phyloP scores from a whole-genome alignment of 2,888 invertebrate genomes.

The Lasioglossum figueresi region DNA sequence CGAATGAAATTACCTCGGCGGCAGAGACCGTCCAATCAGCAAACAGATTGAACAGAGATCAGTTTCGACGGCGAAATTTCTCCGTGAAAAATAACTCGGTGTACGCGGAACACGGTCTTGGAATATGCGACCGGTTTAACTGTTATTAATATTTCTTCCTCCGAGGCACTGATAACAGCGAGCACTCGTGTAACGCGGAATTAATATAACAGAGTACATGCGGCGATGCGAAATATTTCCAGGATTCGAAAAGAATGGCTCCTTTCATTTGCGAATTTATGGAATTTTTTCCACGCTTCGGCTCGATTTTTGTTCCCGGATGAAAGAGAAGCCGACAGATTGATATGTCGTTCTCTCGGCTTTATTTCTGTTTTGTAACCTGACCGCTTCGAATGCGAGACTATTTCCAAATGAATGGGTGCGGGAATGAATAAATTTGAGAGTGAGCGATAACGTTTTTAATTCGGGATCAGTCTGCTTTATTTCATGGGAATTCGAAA shows the following conservation, averaged over 20 bases:
- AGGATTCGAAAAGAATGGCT: not conserved
- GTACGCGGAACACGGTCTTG: not conserved
- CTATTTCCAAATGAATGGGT: not conserved
- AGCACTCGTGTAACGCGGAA: not conserved
- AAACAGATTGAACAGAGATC: conserved; percentile 4
- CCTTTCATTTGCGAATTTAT: not conserved
- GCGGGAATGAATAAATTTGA: too few relatives aligned
- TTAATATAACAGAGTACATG: not conserved
- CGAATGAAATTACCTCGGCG: not conserved
- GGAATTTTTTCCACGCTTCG: not conserved
- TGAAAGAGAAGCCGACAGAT: not conserved
- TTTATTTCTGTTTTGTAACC: not conserved
- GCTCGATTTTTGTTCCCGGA: not conserved
- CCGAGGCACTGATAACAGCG: not conserved
- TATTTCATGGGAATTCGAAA: not conserved
- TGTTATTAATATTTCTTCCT: not conserved
- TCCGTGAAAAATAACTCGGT: not conserved
- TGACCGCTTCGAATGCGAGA: not conserved
- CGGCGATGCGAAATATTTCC: not conserved
- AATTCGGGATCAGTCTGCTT: not conserved
- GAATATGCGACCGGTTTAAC: not conserved
- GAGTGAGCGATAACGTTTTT: too few relatives aligned
- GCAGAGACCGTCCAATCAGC: conserved; percentile 10
- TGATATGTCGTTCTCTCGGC: not conserved
- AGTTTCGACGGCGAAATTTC: not conserved